Base-by-base conservation (phyloP, 1,140 invertebrate genomes). In the Lutraria rhynchaena region DNA sequence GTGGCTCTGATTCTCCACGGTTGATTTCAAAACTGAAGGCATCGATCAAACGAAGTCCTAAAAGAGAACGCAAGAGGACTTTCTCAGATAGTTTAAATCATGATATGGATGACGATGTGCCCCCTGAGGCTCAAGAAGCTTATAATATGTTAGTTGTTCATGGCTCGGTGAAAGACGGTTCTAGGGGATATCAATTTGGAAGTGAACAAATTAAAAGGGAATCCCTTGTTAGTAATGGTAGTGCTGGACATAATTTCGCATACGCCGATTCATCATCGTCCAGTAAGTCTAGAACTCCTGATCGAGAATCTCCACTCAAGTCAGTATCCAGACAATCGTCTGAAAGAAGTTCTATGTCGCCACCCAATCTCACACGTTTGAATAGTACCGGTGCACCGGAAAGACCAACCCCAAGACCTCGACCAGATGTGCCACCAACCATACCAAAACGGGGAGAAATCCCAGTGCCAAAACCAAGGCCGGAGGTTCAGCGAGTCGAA, bases 61-160 rank as follows among this genome's bases (percentile, higher is more conserved):
- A 92, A 77, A 17, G 31, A 19, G 91, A 90, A 49, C 80, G 86
- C 9, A 87, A 90, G 82, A 91, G 92, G 71, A 93, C 92, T 44
- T 92, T 94, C 82, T 93, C 94, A 53, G 93, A 94, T 73, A 90
- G 91, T 58, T 83, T 91, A 29, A 86, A 85, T 31, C 86, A 81
- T 31, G 89, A 89, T 75, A 60, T 82, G 44, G 87, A 89, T 19
- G 22, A 86, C 7, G 85, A 85, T 49, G 41, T 90, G 3, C 88
- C 89, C 0, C 89, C 88, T 4, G 93, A 94, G 84, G 93, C 97
- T 41, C 97, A 97, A 88, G 95, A 96, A 89, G 98, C 97, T 0
- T 99, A 99, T 93, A 96, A 97, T 89, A 96, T 95, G 85, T 93
- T 99, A 41, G 96, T 99, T 49, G 97, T 98, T 85, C 95, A 95